These are phyloP conservation scores for Danio aesculapii DNA, from an alignment of 2,797 vertebrate species.

Conservation along the genomic window DNA sequence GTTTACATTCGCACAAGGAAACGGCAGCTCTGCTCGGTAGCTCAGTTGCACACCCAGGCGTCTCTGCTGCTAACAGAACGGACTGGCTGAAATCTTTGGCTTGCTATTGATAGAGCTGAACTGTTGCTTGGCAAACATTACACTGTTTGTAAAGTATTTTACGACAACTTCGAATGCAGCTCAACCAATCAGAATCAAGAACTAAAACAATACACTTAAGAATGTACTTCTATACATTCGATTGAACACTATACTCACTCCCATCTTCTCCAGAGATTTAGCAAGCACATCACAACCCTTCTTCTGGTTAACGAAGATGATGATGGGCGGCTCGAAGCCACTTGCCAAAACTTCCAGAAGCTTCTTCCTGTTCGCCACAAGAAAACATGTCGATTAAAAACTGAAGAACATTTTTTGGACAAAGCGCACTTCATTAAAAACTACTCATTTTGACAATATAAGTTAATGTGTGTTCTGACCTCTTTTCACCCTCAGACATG, in stretches of 20 bases:
- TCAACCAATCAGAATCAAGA: no score
- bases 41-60: no score
- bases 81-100: no score
- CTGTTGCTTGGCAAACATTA: no score
- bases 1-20: no score
- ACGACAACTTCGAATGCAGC: no score
- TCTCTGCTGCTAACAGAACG: no score
- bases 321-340: conserved; percentile 97
- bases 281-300: conserved; percentile 97
- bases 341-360: conserved; percentile 90
- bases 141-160: no score
- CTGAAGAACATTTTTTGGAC: background rate
- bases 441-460: background rate
- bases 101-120: no score
- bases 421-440: no score
- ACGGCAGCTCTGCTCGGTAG: no score
- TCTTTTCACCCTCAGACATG: conserved; percentile 96
- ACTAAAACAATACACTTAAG: no score
- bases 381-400: background rate
- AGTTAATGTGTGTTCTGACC: conserved; percentile 71
- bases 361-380: conserved; percentile 87
- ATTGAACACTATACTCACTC: conserved; percentile 77
- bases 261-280: conserved; percentile 99
- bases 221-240: background rate
- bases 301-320: conserved; percentile 99